Evolutionary conservation across 2,113 vertebrate species (phyloP), one percentile per base, ranked within the genome.

Genomic region (Phylloscopus whistleri): DNA sequence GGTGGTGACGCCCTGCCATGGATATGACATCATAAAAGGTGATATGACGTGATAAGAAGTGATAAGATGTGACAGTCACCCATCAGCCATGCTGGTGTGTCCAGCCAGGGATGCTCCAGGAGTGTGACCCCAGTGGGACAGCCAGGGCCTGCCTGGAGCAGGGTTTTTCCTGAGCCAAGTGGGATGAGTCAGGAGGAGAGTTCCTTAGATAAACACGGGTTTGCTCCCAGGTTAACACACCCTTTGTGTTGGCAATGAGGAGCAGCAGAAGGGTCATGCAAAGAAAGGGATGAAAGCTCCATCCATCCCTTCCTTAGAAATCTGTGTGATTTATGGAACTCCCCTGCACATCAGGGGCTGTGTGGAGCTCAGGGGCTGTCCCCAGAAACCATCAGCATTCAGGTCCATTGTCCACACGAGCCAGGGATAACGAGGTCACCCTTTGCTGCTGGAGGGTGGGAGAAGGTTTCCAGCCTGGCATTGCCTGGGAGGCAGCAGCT

Each of bases 61-160:
- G n/a, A 24, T 30, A 12, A 0, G 24, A 17, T 35, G 51, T 2
- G 5, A 12, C 2, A 33, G 24, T 52, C 3, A 0, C 63, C 67
- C 73, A 33, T 18, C 56, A 41, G 64, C 31, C 51, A 10, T 3
- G 26, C 28, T 2, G 4, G 4, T 0, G 0, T 27, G 58, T 46
- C 74, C 58, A 11, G 13, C 21, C 2, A 0, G 17, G 20, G n/a
- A 8, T 27, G 30, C 52, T 46, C 6, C 5, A 48, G 30, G 33
- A 68, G 12, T 0, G 0, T 7, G 7, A 62, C 21, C 46, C 46
- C 2, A 0, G 15, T 12, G 53, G 75, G 63, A 87, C 37, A 44
- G 0, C 5, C 43, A 20, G 14, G n/a, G 6, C 24, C 46, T 89
- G 51, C 68, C 56, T 13, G 23, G 49, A 89, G 58, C 19, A 8